Base-by-base conservation (phyloP, 2,888 invertebrate species). In the Resseliella maxima region DNA sequence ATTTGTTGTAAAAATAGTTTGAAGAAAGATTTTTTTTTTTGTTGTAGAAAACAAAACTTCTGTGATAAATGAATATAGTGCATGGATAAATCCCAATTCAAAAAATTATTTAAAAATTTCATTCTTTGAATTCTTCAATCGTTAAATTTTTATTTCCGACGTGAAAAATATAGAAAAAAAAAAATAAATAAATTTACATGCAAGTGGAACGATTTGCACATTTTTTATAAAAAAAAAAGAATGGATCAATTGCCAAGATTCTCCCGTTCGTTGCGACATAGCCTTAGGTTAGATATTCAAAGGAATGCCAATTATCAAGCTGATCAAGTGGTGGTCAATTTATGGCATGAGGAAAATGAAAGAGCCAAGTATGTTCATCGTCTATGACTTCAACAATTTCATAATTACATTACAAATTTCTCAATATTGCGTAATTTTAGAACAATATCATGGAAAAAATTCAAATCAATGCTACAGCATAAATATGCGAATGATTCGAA, bases 241-340 rank as follows among this genome's bases (percentile, higher is more conserved):
- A 59, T 45, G 85, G 27, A 41, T 41, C 27, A 85, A 45, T 46
- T 85, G 24, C 95, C 95, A 87, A 93, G 94, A 86, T 92, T 95
- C 86, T 94, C 94, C 15, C 92, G 94, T 88, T 93, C 94, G 27
- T 90, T 95, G 0, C 92, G 95, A 87, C 93, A 93, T 21, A 94
- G 94, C 88, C 94, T 94, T 0, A 90, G 92, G 86, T 89, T 93
- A 31, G 92, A 92, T 86, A 90, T 91, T 1, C 89, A 89, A 35
- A 88, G 89, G 64, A 89, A 89, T 86, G 88, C 89, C 21, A 88
- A 89, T 54, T 87, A 72, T 35, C 86, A 72, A 45, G 87, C 88
- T 21, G 87, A 87, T 54, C 83, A 86, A 85, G 88, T 87, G 81
- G 88, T 88, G 87, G 87, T 88, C 38, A 35, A 87, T 64, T 27